Base-by-base conservation (phyloP, 2,797 vertebrate species). In the Arrhamphus sclerolepis region DNA sequence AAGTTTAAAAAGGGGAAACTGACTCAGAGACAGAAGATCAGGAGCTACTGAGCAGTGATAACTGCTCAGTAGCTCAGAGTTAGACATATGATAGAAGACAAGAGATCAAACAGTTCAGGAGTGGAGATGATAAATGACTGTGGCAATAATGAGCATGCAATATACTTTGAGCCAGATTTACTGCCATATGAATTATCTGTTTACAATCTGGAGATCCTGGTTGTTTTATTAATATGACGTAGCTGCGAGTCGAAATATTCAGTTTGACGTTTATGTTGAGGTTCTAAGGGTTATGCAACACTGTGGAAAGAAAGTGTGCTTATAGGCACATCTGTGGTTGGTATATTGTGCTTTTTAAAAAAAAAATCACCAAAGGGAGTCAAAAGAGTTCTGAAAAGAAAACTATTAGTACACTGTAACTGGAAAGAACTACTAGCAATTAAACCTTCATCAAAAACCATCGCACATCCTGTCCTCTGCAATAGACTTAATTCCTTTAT, bases 171-270 rank as follows among this genome's bases (percentile, higher is more conserved):
- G 51, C 7, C 41, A 48, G 62, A 29, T 78, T 80, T 81, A 69
- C 72, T 52, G 60, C 50, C 54, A 63, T 69, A 50, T 71, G 81
- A 80, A 82, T 77, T 78, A 66, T 67, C 59, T 56, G 72, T 62
- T 76, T 70, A 80, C 65, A 77, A 65, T 75, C 77, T 58, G 54
- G 66, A 79, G 78, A 75, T 40, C 49, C n/a, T 28, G 42, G 21
- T 19, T 56, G 63, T 71, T 80, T 79, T 81, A 80, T 81, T 76
- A 80, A 78, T 66, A 59, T 49, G 61, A 63, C 77, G 75, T 52
- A 56, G 59, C 76, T 46, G 52, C 20, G 54, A 49, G 41, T 60
- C 63, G 73, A 55, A 80, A 84, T 77, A 81, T 78, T 78, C 53
- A 67, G 54, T 56, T 51, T 67, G 61, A 79, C 65, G 52, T 72